Evolutionary conservation across 2,888 invertebrate species (phyloP), one percentile per base, ranked within the genome.

Genomic region (Epistrophella euchroma): DNA sequence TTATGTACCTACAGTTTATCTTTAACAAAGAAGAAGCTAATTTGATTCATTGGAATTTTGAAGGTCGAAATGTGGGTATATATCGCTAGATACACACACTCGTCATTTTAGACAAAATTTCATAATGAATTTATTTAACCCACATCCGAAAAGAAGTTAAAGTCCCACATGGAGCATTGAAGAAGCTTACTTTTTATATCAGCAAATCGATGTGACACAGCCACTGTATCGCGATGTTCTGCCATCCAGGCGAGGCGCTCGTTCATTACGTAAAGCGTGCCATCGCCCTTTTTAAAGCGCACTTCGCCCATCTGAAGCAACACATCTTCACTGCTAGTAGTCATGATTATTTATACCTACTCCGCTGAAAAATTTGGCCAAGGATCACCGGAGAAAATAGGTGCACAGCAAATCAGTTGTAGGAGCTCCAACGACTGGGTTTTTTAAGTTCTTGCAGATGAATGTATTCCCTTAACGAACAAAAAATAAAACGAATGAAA

Each of bases 181-280:
- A 11, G 28, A 5, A 45, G 92, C 94, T 94, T 94, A 97, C 98
- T 96, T 95, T 98, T 99, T 88, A 99, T 98, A 92, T 99, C 98
- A 84, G 97, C 96, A 93, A 97, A 99, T 91, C 96, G 95, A 93
- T 98, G 98, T 75, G 98, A 98, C 80, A 98, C 96, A 15, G 97
- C 96, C 62, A 99, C 98, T 2, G 97, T 97, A 91, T 98, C 97
- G 88, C 96, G 94, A 91, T 98, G 97, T 91, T 98, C 97, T 88
- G 97, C 94, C 97, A 98, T 98, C 98, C 98, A 99, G 45, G 98
- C 98, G 89, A 99, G 94, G 89, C 99, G 94, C 93, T 98, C 97
- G 89, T 97, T 97, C 98, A 99, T 98, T 88, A 99, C 95, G 92
- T 98, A 93, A 77, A 99, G 93, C 0, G 97, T 97, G 13, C 99